phyloP scores from a whole-genome alignment of 2,888 invertebrate genomes.

The Ormyrus nitidulus region DNA sequence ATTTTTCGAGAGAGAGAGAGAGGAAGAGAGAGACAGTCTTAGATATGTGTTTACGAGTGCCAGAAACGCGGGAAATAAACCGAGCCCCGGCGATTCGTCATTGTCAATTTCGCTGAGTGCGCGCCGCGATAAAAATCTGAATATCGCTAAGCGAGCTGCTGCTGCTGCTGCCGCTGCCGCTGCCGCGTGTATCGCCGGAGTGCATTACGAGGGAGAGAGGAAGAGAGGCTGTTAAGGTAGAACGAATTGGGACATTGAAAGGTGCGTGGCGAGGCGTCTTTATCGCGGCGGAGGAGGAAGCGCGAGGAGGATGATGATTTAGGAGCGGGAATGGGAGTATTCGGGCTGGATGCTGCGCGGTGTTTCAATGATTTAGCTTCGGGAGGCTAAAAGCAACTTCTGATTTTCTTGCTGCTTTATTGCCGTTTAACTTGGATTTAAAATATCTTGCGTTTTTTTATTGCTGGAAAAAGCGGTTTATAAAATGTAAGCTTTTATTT shows the following conservation, averaged over 20 bases:
- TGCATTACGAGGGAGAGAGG: no score
- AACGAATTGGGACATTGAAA: conserved; percentile 8
- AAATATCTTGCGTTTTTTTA: no score
- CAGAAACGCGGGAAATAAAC: conserved; percentile 36
- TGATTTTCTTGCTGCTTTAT: no score
- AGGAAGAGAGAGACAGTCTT: not conserved
- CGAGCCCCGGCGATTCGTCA: conserved; percentile 27
- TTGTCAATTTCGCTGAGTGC: conserved; percentile 51
- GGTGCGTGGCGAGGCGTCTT: not conserved
- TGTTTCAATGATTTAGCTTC: no score
- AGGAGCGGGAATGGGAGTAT: no score
- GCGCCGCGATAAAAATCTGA: conserved; percentile 47
- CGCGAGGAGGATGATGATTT: no score
- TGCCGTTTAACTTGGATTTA: not conserved
- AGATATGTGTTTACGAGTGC: conserved; percentile 42
- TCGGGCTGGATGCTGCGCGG: no score
- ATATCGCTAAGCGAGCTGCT: conserved; percentile 5
- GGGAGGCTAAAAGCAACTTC: no score
- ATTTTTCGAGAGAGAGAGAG: not conserved
- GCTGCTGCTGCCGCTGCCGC: not conserved
- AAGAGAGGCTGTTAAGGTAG: conserved; percentile 1
- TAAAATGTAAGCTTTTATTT: no score
- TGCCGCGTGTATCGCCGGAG: not conserved
- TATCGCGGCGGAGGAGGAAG: not conserved
- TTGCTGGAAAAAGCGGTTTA: no score